Evolutionary conservation across 1,140 invertebrate genomes (phyloP).

Genomic region (Eumeta japonica): DNA sequence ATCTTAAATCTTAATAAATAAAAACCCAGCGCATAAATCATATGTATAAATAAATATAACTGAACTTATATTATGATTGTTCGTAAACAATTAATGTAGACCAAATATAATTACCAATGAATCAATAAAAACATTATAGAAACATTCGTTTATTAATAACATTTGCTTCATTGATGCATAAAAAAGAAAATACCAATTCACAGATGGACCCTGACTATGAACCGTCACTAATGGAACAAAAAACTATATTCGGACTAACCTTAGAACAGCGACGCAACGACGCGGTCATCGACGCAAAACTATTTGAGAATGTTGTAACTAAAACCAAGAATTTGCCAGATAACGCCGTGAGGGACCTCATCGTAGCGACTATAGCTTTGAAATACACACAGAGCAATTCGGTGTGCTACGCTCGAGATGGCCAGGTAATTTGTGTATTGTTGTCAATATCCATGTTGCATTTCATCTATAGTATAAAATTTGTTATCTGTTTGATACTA

Average conservation of each 20-base stretch:
- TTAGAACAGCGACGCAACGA: slow-evolving; percentile 93
- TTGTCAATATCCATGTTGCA: background rate
- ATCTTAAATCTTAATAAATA: too few species aligned
- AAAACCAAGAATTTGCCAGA: slow-evolving; percentile 70
- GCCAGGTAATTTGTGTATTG: slow-evolving; percentile 31
- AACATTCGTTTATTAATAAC: too few species aligned
- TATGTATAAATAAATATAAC: too few species aligned
- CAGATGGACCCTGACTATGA: slow-evolving; percentile 88
- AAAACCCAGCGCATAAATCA: too few species aligned
- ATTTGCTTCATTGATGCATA: too few species aligned
- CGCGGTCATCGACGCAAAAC: slow-evolving; percentile 73
- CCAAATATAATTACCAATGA: too few species aligned
- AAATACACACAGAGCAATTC: slow-evolving; percentile 99
- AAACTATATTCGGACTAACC: slow-evolving; percentile 87
- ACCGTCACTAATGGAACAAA: slow-evolving; percentile 78
- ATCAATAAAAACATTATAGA: too few species aligned
- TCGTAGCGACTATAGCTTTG: slow-evolving; percentile 92
- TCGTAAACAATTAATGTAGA: too few species aligned
- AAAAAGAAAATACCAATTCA: slow-evolving; percentile 12
- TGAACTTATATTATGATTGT: too few species aligned
- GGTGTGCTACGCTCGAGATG: slow-evolving; percentile 77
- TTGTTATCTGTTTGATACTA: too few species aligned
- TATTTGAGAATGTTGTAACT: slow-evolving; percentile 86
- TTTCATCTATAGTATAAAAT: too few species aligned
- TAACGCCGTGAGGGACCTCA: slow-evolving; percentile 81